Evolutionary conservation across 2,113 vertebrate species (phyloP).

Genomic region (Misgurnus mizolepis): DNA sequence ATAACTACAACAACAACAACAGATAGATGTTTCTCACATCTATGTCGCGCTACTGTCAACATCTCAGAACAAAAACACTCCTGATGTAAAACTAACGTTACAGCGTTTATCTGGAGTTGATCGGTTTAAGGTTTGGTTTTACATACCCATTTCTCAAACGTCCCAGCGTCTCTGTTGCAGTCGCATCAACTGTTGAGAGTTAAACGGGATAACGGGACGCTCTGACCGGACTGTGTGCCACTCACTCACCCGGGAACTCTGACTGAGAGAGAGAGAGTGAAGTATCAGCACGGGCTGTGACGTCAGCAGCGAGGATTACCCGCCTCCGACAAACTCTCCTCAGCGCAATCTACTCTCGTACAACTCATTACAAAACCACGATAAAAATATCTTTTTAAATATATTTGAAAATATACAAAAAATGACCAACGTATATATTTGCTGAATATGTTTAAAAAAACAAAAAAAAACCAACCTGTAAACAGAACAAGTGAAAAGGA

Average conservation of each 20-base stretch:
- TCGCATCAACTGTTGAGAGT: slow-evolving; percentile 54
- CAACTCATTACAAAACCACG: too few species aligned
- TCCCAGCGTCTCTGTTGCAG: slow-evolving; percentile 50
- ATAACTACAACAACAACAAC: too few species aligned
- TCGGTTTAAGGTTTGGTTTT: neutral
- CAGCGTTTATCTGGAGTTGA: neutral
- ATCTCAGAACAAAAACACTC: neutral
- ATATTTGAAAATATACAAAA: too few species aligned
- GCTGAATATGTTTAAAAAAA: too few species aligned
- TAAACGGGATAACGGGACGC: slow-evolving; percentile 53
- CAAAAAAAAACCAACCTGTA: too few species aligned
- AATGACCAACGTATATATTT: too few species aligned
- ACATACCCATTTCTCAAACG: slow-evolving; percentile 67
- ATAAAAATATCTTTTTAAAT: too few species aligned
- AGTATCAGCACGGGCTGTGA: slow-evolving; percentile 65
- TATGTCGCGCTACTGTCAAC: neutral
- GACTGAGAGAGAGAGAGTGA: slow-evolving; percentile 61
- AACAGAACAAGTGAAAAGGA: too few species aligned
- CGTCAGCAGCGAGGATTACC: slow-evolving; percentile 69
- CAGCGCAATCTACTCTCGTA: neutral
- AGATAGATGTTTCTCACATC: neutral
- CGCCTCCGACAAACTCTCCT: slow-evolving; percentile 6
- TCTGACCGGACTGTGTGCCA: slow-evolving; percentile 38
- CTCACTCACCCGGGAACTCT: slow-evolving; percentile 54
- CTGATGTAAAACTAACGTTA: neutral